Evolutionary conservation across 1,140 invertebrate genomes (phyloP).

Genomic region (Varroa destructor): DNA sequence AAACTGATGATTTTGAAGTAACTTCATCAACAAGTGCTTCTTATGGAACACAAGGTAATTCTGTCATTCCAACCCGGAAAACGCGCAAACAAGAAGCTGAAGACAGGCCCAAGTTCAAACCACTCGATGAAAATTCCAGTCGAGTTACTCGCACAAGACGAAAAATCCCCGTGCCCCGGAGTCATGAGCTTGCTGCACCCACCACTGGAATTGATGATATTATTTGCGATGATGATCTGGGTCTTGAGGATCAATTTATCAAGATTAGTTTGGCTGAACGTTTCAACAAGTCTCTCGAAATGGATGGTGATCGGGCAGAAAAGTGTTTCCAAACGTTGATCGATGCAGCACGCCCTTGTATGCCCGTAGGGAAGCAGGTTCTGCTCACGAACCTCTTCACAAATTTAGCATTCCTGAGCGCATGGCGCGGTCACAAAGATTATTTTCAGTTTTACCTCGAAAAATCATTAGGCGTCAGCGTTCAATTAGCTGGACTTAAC

Average conservation of each 20-base stretch:
- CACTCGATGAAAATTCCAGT: neutral
- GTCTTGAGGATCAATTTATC: neutral
- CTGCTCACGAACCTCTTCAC: slow-evolving; percentile 1
- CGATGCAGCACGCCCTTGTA: neutral
- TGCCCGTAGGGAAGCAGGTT: neutral
- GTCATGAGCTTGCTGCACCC: too few species aligned
- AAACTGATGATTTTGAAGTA: too few species aligned
- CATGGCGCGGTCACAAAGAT: neutral
- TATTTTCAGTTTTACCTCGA: neutral
- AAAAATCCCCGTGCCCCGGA: neutral
- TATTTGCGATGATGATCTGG: too few species aligned
- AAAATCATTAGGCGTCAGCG: neutral
- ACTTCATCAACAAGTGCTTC: too few species aligned
- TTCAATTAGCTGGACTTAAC: neutral
- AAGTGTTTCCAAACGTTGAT: neutral
- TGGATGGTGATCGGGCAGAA: neutral
- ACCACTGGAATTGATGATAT: too few species aligned
- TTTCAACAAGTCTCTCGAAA: neutral
- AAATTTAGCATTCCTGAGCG: neutral
- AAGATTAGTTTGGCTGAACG: slow-evolving; percentile 6
- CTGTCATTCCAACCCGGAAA: too few species aligned
- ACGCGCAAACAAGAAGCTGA: neutral
- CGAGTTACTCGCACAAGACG: neutral
- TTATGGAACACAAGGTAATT: too few species aligned
- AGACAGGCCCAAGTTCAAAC: neutral